Evolutionary conservation across 1,140 invertebrate genomes (phyloP).

Genomic region (Batillaria attramentaria): DNA sequence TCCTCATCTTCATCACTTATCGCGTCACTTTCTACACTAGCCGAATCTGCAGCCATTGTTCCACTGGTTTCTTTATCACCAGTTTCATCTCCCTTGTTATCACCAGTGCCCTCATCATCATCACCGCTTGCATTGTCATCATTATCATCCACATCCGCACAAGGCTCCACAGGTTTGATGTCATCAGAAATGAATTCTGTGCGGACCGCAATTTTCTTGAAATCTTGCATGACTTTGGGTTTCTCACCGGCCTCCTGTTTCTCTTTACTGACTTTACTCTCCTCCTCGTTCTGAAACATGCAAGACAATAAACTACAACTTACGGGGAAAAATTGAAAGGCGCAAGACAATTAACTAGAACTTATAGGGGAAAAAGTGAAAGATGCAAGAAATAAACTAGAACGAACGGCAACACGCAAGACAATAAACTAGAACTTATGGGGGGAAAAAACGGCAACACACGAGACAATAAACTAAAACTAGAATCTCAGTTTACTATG

Average conservation of each 20-base stretch:
- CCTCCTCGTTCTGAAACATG: too few relatives aligned
- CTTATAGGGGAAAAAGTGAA: too few relatives aligned
- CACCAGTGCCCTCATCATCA: constrained; percentile 39
- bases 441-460: neutral
- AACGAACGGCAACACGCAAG: neutral
- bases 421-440: constrained; percentile 3
- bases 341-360: neutral
- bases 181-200: constrained; percentile 33
- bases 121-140: constrained; percentile 44
- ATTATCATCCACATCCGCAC: constrained; percentile 35
- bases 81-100: constrained; percentile 32
- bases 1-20: constrained; percentile 17
- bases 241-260: too few relatives aligned
- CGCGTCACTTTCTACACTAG: too few relatives aligned
- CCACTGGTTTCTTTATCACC: constrained; percentile 25
- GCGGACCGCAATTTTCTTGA: neutral
- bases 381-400: neutral
- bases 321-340: neutral
- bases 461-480: neutral
- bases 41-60: neutral
- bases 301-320: neutral
- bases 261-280: too few relatives aligned
- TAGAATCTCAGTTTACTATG: neutral
- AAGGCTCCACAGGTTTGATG: constrained; percentile 17
- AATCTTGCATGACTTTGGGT: neutral